Conservation (phyloP, 2,797 vertebrate species). For the Hafferia zeledoni region DNA sequence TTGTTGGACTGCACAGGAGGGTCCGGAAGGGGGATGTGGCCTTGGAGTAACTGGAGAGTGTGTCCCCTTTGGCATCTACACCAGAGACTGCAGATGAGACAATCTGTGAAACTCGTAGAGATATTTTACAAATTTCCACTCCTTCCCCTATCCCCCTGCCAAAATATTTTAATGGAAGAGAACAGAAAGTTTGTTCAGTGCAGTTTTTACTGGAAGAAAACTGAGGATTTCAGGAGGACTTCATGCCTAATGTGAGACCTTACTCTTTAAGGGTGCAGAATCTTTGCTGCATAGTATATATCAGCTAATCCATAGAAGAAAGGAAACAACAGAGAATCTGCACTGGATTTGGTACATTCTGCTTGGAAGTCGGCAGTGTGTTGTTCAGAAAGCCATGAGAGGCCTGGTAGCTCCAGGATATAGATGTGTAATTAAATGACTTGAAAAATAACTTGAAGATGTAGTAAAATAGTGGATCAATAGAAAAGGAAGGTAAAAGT, state of each 20-base stretch:
- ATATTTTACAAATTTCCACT: not conserved
- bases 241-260: not conserved
- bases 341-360: not conserved
- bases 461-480: not conserved
- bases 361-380: not conserved
- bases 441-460: not conserved
- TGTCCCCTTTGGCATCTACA: not conserved
- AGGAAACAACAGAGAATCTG: not conserved
- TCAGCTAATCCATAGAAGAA: not conserved
- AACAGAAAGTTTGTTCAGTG: not conserved
- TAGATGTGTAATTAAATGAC: not conserved
- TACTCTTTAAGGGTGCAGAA: not conserved
- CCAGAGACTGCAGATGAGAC: not conserved
- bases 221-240: not conserved
- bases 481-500: not conserved
- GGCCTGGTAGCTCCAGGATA: not conserved
- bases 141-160: accelerated
- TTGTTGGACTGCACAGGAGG: not conserved
- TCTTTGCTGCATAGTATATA: not conserved
- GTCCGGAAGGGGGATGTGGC: not conserved
- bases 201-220: not conserved
- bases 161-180: not conserved
- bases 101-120: not conserved
- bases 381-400: not conserved
- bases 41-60: not conserved